Conservation (phyloP, 92 coral and sea anemone species). For the Anthopleura xanthogrammica region DNA sequence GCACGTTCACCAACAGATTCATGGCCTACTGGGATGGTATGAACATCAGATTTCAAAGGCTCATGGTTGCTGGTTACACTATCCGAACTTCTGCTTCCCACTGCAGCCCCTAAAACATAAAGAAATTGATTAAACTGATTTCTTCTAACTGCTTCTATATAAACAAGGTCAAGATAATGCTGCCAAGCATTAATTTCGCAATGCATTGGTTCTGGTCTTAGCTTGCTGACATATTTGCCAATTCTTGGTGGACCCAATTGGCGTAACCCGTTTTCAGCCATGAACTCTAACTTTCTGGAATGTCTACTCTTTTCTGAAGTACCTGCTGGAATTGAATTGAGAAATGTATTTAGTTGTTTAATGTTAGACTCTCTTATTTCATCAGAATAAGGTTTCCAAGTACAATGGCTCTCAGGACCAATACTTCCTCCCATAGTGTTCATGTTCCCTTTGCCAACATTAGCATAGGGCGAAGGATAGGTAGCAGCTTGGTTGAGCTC, state of each 20-base stretch:
- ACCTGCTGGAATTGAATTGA: constrained; percentile 12
- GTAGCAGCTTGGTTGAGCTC: constrained; percentile 63
- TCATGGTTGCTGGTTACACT: no score
- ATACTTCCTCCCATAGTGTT: constrained; percentile 33
- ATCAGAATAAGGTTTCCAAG: constrained; percentile 20
- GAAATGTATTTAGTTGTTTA: constrained; percentile 15
- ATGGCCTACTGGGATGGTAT: no score
- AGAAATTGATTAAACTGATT: constrained; percentile 31
- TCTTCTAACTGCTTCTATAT: constrained; percentile 24
- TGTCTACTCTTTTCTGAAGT: constrained; percentile 3
- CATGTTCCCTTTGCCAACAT: constrained; percentile 37
- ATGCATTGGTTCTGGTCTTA: constrained; percentile 47
- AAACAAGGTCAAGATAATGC: constrained; percentile 29
- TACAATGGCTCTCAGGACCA: constrained; percentile 10
- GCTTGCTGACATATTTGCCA: constrained; percentile 32
- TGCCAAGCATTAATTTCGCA: constrained; percentile 57
- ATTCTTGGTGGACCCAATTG: constrained; percentile 50
- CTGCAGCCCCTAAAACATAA: no score
- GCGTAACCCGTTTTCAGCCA: constrained; percentile 36
- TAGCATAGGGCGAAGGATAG: constrained; percentile 65
- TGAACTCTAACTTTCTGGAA: constrained; percentile 11
- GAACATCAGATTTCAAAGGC: no score
- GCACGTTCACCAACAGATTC: no score
- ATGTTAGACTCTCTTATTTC: constrained; percentile 11
- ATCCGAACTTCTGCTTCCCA: no score